A percentile compares a stretch with the other conserved stretches of the same genome.
phyloP scores from a whole-genome alignment of 2,113 vertebrate genomes.

The Entomyzon cyanotis region DNA sequence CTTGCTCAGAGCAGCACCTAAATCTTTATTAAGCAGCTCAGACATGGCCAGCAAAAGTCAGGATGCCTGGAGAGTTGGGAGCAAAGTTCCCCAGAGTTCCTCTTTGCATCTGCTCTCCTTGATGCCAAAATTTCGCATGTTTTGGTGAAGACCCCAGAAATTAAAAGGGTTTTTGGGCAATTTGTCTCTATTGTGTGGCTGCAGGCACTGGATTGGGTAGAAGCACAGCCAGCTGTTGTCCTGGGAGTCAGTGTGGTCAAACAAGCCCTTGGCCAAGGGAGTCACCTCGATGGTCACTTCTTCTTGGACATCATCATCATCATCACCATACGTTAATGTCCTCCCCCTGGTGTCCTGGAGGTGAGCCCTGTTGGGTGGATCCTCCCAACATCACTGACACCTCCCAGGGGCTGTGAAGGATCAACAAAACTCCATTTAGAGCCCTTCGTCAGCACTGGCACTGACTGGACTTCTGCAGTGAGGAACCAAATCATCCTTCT shows the following conservation, averaged over 20 bases:
- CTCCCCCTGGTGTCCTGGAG: constrained; percentile 19
- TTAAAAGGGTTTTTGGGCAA: constrained; percentile 77
- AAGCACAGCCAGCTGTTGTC: constrained; percentile 74
- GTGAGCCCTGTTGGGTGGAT: constrained; percentile 71
- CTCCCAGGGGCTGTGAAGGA: constrained; percentile 72
- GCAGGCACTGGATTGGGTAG: constrained; percentile 53
- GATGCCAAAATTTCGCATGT: constrained; percentile 64
- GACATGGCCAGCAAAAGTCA: constrained; percentile 70
- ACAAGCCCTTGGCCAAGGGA: constrained; percentile 69
- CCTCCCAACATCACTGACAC: constrained; percentile 72
- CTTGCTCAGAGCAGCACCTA: constrained; percentile 63
- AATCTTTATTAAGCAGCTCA: constrained; percentile 69
- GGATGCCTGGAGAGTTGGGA: constrained; percentile 69
- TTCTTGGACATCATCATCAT: not conserved
- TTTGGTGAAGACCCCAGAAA: constrained; percentile 77
- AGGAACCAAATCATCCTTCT: not conserved
- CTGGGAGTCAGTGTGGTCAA: constrained; percentile 51
- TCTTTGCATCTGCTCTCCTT: constrained; percentile 54
- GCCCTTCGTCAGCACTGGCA: not conserved
- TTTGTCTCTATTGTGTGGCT: constrained; percentile 53
- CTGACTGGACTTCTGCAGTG: not conserved
- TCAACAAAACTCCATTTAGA: not conserved
- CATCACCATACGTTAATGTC: constrained; percentile 68
- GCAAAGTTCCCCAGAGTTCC: constrained; percentile 61
- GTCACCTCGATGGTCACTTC: constrained; percentile 75